Evolutionary conservation across 2,888 invertebrate genomes (phyloP).

Genomic region (Caenorhabditis wallacei): DNA sequence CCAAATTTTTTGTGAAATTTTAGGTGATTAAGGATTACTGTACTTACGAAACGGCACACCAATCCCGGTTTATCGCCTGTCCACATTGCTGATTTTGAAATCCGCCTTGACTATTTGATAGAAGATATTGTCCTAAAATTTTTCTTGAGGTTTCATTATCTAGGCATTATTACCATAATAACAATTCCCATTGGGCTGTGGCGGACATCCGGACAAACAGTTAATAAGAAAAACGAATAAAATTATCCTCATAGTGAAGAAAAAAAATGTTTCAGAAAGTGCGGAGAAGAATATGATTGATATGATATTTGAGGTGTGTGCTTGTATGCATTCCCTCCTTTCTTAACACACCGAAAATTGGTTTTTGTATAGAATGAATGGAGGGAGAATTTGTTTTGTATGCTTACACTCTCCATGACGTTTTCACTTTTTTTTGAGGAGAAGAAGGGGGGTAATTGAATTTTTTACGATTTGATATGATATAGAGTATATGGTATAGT

Average conservation of each 20-base stretch:
- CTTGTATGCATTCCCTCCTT: too few species aligned
- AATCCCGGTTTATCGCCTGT: slow-evolving; percentile 52
- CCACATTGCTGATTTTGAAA: slow-evolving; percentile 63
- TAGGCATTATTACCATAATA: slow-evolving; percentile 47
- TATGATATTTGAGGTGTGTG: too few species aligned
- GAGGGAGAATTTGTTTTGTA: slow-evolving; percentile 14
- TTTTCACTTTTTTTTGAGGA: slow-evolving; percentile 4
- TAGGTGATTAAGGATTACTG: too few species aligned
- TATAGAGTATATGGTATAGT: too few species aligned
- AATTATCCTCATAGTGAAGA: not conserved
- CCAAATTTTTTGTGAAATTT: slow-evolving; percentile 85
- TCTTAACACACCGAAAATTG: not conserved
- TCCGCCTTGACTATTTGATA: slow-evolving; percentile 46
- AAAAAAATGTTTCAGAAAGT: not conserved
- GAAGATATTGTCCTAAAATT: slow-evolving; percentile 41
- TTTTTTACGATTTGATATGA: slow-evolving; percentile 6
- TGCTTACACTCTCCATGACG: slow-evolving; percentile 1
- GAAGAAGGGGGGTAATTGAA: not conserved
- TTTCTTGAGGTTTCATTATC: not conserved
- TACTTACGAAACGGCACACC: slow-evolving; percentile 68
- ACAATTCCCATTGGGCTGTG: slow-evolving; percentile 64
- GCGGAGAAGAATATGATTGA: too few species aligned
- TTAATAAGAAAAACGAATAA: too few species aligned
- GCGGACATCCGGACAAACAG: slow-evolving; percentile 42
- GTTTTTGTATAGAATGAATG: slow-evolving; percentile 12